A percentile compares a stretch with the other conserved stretches of the same genome.
Evolutionary conservation across 2,888 invertebrate species (phyloP).

Genomic region (Drosophila nigricruria): DNA sequence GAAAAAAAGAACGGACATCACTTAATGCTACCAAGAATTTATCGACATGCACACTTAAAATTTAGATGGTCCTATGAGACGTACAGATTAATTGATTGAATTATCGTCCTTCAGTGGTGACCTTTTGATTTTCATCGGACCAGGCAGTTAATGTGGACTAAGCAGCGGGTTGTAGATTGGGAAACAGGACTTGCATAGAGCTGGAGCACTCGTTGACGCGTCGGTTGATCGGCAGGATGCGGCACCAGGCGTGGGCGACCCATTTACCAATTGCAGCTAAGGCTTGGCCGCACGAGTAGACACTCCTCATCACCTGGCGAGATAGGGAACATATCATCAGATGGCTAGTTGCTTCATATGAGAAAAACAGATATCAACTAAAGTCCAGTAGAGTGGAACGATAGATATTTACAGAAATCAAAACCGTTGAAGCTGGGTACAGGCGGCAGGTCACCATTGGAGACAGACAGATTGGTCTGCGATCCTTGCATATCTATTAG

Average conservation of each 20-base stretch:
- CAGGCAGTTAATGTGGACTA: not conserved
- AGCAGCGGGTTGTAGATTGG: too few species aligned
- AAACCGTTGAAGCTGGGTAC: not conserved
- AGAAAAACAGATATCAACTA: not conserved
- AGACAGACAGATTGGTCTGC: not conserved
- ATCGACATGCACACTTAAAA: not conserved
- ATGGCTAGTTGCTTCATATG: not conserved
- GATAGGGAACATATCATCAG: conserved; percentile 16
- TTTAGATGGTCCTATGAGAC: conserved; percentile 1
- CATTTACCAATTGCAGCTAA: conserved; percentile 34
- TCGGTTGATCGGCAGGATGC: not conserved
- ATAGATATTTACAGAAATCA: conserved; percentile 3
- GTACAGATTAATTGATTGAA: not conserved
- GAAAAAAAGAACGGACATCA: not conserved
- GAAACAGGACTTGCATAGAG: too few species aligned
- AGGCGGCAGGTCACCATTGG: not conserved
- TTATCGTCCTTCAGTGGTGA: not conserved
- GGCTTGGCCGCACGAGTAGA: conserved; percentile 5
- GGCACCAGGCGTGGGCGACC: not conserved
- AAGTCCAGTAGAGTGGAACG: not conserved
- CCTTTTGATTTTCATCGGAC: conserved; percentile 1
- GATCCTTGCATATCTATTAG: not conserved
- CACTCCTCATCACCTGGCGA: conserved; percentile 5
- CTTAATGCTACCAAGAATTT: not conserved
- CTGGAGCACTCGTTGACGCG: too few species aligned